Base-by-base conservation (phyloP, 1,140 invertebrate genomes). In the Drosophila sechellia region DNA sequence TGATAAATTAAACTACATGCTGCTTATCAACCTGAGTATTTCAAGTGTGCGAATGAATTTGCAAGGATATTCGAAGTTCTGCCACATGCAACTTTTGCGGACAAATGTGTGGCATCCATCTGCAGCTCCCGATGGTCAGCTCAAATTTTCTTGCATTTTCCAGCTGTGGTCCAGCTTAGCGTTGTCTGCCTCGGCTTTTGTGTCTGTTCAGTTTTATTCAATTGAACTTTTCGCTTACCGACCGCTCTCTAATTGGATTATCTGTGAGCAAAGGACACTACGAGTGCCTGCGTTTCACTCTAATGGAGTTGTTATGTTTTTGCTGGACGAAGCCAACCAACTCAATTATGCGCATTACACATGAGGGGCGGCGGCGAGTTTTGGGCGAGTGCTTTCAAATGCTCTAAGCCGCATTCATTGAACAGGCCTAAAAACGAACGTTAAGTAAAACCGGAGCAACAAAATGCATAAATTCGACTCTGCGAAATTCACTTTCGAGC, bases 231-330 rank as follows among this genome's bases (percentile, higher is more conserved):
- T 63, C 68, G 77, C 73, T 77, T 64, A 59, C 64, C 55, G 81
- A 54, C 48, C 57, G 52, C 37, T 54, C 37, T 54, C 20, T 68
- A 85, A 85, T 77, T 84, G 72, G 61, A 68, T 80, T 83, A 87
- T 78, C 48, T 50, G 45, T 15, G 53, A 60, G 72, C 13, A 34
- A 52, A 50, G 56, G 56, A 61, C 68, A 45, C 66, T 35, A 20
- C 17, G 8, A 20, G 15, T 2, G 27, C 17, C 1, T n/a, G 57
- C 59, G 55, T 25, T 31, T 55, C 50, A 27, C 52, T 57, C 69
- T 85, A 85, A 85, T 86, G 81, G 68, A 85, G 77, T 85, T 85
- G 81, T 86, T 86, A 53, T 85, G 81, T 85, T 81, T 76, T 45
- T 31, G 46, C 54, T 59, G 70, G 72, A 57, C 68, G 59, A 37